Evolutionary conservation across 2,113 vertebrate species (phyloP).

Genomic region (Cichladusa arquata): DNA sequence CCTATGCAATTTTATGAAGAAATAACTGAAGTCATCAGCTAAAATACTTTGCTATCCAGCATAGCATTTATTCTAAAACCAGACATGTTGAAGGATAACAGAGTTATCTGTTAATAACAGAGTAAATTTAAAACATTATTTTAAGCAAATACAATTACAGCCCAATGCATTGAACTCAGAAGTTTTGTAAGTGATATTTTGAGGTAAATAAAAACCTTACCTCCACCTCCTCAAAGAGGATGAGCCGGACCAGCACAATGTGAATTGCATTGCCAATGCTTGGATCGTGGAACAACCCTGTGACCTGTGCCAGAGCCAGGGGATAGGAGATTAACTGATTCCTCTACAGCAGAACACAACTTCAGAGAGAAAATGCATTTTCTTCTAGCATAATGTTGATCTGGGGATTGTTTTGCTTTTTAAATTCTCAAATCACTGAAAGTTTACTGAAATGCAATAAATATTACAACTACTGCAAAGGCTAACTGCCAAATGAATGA

Average conservation of each 20-base stretch:
- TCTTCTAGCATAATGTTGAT: neutral
- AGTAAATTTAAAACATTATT: neutral
- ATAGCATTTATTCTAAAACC: neutral
- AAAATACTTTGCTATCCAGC: neutral
- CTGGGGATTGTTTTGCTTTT: neutral
- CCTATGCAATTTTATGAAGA: neutral
- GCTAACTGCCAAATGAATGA: neutral
- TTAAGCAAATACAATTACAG: neutral
- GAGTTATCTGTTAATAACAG: neutral
- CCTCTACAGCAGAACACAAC: neutral
- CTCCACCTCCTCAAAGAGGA: slow-evolving; percentile 94
- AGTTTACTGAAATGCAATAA: neutral
- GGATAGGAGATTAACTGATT: slow-evolving; percentile 40
- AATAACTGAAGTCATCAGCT: neutral
- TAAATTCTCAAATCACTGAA: neutral
- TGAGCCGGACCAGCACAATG: slow-evolving; percentile 91
- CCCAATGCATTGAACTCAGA: neutral
- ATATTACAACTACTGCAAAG: neutral
- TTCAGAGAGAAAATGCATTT: neutral
- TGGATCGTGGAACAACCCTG: slow-evolving; percentile 91
- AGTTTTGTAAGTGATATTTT: neutral
- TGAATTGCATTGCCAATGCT: slow-evolving; percentile 97
- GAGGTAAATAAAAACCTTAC: slow-evolving; percentile 68
- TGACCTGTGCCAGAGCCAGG: slow-evolving; percentile 79
- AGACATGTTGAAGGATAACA: neutral